Conservation (phyloP, 2,113 vertebrate genomes). For the Edolisoma coerulescens region DNA sequence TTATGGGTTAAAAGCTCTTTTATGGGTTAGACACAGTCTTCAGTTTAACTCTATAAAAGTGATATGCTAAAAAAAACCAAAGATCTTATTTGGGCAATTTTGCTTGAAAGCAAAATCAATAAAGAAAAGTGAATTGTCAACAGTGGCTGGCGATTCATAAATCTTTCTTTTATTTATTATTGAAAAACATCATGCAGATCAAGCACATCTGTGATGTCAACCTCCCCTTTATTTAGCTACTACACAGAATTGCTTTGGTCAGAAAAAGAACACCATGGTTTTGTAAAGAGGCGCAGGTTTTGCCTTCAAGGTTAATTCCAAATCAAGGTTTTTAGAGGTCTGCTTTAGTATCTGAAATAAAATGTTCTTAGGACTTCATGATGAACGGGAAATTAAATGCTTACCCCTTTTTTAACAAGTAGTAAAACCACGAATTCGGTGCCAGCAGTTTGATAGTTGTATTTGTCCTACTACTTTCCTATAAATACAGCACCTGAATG, state of each 20-base stretch:
- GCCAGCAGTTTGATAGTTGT: neutral
- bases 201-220: neutral
- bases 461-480: neutral
- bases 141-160: neutral
- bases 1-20: neutral
- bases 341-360: neutral
- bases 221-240: neutral
- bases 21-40: neutral
- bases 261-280: neutral
- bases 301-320: neutral
- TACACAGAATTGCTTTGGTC: neutral
- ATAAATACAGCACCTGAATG: neutral
- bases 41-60: neutral
- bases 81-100: neutral
- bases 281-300: neutral
- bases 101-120: slow-evolving; percentile 19
- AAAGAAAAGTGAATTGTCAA: slow-evolving; percentile 20
- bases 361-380: neutral
- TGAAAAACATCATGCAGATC: neutral
- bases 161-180: slow-evolving; percentile 4
- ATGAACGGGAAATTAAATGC: neutral
- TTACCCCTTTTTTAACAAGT: neutral
- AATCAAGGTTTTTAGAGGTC: neutral
- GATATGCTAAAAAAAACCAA: neutral
- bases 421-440: neutral